Conservation (phyloP, 53 echinoderm and acorn worm species). For the Glandiceps talaboti region DNA sequence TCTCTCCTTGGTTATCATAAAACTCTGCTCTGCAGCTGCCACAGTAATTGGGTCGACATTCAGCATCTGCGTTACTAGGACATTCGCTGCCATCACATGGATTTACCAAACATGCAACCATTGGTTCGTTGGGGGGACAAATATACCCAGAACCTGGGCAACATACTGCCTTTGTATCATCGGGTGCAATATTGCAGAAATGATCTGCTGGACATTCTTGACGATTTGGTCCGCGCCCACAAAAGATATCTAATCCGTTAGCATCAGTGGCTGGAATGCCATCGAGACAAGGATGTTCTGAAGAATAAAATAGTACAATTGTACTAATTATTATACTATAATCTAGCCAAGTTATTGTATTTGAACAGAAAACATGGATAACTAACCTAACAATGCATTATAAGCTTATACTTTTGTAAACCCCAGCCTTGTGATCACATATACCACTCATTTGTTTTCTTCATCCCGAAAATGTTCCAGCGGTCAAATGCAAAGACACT, state of each 20-base stretch:
- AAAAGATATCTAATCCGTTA: background rate
- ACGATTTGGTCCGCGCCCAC: background rate
- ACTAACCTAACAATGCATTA: too few relatives aligned
- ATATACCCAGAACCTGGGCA: background rate
- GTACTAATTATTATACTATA: too few relatives aligned
- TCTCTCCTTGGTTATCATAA: background rate
- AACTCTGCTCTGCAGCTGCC: slow-evolving; percentile 8
- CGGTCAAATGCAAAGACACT: too few relatives aligned
- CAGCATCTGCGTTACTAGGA: background rate
- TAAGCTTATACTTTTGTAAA: too few relatives aligned
- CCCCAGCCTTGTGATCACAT: too few relatives aligned
- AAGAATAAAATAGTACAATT: too few relatives aligned
- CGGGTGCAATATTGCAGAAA: background rate
- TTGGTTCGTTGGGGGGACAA: slow-evolving; percentile 3
- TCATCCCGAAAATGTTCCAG: too few relatives aligned
- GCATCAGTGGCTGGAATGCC: background rate
- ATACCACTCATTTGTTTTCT: too few relatives aligned
- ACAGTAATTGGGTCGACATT: background rate
- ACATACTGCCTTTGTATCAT: background rate
- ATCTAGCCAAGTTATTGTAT: too few relatives aligned
- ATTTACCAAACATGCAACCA: background rate
- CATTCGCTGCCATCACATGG: slow-evolving; percentile 1
- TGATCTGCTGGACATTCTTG: background rate
- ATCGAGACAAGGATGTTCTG: background rate
- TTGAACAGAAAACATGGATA: too few relatives aligned